phyloP scores from a whole-genome alignment of 2,888 invertebrate species.

The Ennomos erosarius region DNA sequence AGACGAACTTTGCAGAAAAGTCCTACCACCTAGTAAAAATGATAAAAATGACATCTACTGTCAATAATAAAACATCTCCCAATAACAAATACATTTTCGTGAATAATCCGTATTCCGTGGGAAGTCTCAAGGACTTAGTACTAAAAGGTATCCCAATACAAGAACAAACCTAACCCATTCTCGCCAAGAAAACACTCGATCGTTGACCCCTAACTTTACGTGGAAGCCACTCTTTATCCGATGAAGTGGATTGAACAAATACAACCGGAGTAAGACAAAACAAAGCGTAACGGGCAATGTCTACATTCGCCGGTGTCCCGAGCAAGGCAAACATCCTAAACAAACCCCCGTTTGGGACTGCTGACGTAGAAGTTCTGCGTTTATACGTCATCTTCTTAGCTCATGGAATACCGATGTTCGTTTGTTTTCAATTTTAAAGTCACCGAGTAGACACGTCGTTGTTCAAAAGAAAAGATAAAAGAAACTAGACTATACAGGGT shows the following conservation, averaged over 20 bases:
- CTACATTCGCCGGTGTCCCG: slow-evolving; percentile 39
- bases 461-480: too few relatives aligned
- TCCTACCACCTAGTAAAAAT: too few relatives aligned
- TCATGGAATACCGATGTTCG: slow-evolving; percentile 7
- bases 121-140: too few relatives aligned
- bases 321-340: slow-evolving; percentile 54
- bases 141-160: too few relatives aligned
- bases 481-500: too few relatives aligned
- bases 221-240: slow-evolving; percentile 38
- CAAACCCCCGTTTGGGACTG: slow-evolving; percentile 45
- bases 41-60: too few relatives aligned
- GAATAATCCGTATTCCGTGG: too few relatives aligned
- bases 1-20: too few relatives aligned
- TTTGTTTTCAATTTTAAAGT: slow-evolving; percentile 17
- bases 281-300: slow-evolving; percentile 29
- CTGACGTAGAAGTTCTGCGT: slow-evolving; percentile 33
- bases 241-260: slow-evolving; percentile 48
- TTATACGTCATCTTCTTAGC: slow-evolving; percentile 29
- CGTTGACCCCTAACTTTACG: slow-evolving; percentile 17
- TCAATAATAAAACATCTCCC: too few relatives aligned
- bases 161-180: background rate
- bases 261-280: slow-evolving; percentile 45
- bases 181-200: slow-evolving; percentile 11
- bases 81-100: too few relatives aligned
- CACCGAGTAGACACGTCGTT: background rate